phyloP scores from a whole-genome alignment of 2,888 invertebrate species.

The Oeneis ivallda region DNA sequence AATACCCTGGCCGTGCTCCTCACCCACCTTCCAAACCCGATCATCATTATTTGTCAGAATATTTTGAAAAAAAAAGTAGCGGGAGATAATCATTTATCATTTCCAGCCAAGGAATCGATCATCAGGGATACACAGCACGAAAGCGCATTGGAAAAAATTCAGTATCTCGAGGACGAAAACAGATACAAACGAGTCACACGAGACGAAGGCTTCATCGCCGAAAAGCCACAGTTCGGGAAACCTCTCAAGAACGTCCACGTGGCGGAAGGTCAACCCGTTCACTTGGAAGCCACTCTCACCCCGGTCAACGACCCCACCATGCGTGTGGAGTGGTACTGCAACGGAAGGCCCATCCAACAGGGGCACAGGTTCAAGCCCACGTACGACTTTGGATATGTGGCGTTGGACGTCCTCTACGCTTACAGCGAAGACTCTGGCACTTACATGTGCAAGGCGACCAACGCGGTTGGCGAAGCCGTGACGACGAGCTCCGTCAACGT shows the following conservation, averaged over 20 bases:
- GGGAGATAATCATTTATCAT: constrained; percentile 17
- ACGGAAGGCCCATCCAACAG: constrained; percentile 95
- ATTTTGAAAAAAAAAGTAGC: not conserved
- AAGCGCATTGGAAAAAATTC: constrained; percentile 94
- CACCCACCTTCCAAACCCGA: too few species aligned
- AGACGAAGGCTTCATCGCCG: constrained; percentile 88
- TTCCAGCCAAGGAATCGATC: constrained; percentile 88
- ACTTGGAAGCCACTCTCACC: constrained; percentile 96
- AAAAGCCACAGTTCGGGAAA: constrained; percentile 94
- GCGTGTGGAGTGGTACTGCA: constrained; percentile 99
- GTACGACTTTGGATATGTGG: constrained; percentile 98
- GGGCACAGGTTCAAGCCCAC: constrained; percentile 98
- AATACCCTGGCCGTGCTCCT: too few species aligned
- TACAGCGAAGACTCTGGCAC: constrained; percentile 98
- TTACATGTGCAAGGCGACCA: constrained; percentile 97
- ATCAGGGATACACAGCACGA: constrained; percentile 96
- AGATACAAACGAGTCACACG: constrained; percentile 86
- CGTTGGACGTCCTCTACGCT: constrained; percentile 97
- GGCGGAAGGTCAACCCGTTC: constrained; percentile 93
- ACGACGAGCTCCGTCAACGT: constrained; percentile 95
- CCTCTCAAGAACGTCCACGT: constrained; percentile 93
- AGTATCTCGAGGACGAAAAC: constrained; percentile 93
- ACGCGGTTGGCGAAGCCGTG: constrained; percentile 97
- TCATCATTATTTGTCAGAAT: too few species aligned
- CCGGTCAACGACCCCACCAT: constrained; percentile 99